Evolutionary conservation across 2,113 vertebrate genomes (phyloP).

Genomic region (Quiscalus mexicanus): DNA sequence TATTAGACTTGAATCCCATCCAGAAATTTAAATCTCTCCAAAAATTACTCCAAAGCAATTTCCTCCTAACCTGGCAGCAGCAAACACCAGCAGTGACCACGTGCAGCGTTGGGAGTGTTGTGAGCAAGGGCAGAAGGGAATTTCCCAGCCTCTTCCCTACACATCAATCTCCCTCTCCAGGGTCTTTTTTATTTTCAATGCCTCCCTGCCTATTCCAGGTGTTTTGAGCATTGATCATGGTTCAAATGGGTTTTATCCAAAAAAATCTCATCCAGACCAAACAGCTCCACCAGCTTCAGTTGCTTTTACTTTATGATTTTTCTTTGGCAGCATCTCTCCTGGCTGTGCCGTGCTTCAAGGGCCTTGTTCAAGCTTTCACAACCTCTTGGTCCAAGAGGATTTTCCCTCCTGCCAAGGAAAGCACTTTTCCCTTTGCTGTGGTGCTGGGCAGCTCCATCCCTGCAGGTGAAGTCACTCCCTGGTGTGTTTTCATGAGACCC

Average conservation of each 20-base stretch:
- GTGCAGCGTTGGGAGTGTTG: neutral
- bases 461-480: neutral
- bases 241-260: neutral
- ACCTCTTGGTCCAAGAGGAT: neutral
- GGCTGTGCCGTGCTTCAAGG: neutral
- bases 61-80: slow-evolving; percentile 63
- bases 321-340: neutral
- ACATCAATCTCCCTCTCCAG: neutral
- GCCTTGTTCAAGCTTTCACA: neutral
- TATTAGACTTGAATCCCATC: slow-evolving; percentile 68
- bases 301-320: neutral
- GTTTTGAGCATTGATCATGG: neutral
- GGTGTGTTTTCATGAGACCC: neutral
- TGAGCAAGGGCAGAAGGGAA: neutral
- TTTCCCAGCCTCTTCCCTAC: neutral
- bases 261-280: neutral
- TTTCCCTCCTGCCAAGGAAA: neutral
- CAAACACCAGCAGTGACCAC: slow-evolving; percentile 53
- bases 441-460: neutral
- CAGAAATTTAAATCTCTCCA: slow-evolving; percentile 55
- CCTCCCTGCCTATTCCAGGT: neutral
- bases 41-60: slow-evolving; percentile 68
- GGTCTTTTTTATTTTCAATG: neutral
- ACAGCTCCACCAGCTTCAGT: neutral
- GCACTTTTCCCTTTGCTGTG: neutral